Evolutionary conservation across 1,140 invertebrate species (phyloP).

Genomic region (Apolygus lucorum): DNA sequence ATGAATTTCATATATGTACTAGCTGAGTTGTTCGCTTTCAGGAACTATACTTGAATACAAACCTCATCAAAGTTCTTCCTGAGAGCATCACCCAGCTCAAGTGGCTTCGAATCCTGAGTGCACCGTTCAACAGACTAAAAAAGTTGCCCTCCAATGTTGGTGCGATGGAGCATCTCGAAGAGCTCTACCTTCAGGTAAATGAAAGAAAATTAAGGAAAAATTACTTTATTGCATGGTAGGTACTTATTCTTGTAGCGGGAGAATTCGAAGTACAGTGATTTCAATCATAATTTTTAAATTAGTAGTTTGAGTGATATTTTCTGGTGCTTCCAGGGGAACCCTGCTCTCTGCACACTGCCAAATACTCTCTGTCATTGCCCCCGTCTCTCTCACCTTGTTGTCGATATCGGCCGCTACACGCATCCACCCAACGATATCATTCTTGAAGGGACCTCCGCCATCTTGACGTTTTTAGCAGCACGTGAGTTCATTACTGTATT

Average conservation of each 20-base stretch:
- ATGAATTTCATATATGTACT: too few species aligned
- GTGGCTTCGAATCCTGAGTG: slow-evolving; percentile 55
- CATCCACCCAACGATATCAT: slow-evolving; percentile 54
- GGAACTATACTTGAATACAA: slow-evolving; percentile 58
- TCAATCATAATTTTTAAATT: too few species aligned
- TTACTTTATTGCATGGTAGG: too few species aligned
- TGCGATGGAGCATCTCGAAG: slow-evolving; percentile 48
- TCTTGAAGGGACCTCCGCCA: slow-evolving; percentile 48
- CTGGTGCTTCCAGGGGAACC: too few species aligned
- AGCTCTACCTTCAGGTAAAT: slow-evolving; percentile 48
- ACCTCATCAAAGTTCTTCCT: slow-evolving; percentile 55
- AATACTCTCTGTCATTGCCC: slow-evolving; percentile 51
- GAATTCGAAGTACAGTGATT: too few species aligned
- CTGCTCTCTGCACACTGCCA: slow-evolving; percentile 47
- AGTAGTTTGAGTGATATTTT: too few species aligned
- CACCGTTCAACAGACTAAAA: slow-evolving; percentile 61
- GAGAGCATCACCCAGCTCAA: slow-evolving; percentile 52
- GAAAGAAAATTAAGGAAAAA: too few species aligned
- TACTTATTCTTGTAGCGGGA: too few species aligned
- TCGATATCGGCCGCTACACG: slow-evolving; percentile 47
- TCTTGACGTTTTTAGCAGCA: slow-evolving; percentile 55
- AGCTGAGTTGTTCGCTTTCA: slow-evolving; percentile 38
- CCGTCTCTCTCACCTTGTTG: slow-evolving; percentile 47
- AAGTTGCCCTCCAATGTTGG: slow-evolving; percentile 53
- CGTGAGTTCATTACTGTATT: slow-evolving; percentile 40